These are phyloP conservation scores for Ceyx cyanopectus DNA, from an alignment of 2,113 vertebrate genomes.

Conservation along the genomic window DNA sequence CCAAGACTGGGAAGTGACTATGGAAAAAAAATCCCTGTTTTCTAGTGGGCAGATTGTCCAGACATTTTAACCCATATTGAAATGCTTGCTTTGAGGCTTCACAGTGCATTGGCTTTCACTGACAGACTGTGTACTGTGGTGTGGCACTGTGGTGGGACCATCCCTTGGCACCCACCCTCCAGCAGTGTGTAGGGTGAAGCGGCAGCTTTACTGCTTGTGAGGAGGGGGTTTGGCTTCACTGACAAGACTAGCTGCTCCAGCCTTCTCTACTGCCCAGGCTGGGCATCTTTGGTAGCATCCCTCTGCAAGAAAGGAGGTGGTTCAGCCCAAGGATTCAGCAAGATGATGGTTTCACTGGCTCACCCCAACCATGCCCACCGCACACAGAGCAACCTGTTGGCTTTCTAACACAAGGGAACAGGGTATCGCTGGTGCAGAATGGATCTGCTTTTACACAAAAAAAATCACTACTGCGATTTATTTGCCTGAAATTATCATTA, in stretches of 20 bases:
- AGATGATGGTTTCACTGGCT: neutral
- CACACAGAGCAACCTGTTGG: fast-evolving
- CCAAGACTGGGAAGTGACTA: neutral
- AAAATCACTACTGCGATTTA: neutral
- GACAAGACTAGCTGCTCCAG: neutral
- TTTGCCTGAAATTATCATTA: neutral
- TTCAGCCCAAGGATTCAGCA: fast-evolving
- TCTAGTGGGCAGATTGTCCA: neutral
- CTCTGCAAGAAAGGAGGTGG: neutral
- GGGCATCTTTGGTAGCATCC: neutral
- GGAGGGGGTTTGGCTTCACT: fast-evolving
- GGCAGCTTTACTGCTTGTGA: neutral
- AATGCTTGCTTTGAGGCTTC: neutral
- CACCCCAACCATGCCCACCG: fast-evolving
- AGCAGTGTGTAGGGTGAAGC: fast-evolving
- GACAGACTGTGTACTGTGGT: neutral
- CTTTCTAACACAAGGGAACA: neutral
- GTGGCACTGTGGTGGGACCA: neutral
- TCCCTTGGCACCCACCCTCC: fast-evolving
- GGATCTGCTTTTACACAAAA: neutral
- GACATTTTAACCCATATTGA: conserved; percentile 13
- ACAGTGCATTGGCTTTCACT: neutral
- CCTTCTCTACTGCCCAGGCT: fast-evolving
- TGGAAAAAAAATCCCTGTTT: neutral
- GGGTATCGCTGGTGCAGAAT: neutral